A percentile compares a stretch with the other conserved stretches of the same genome.
phyloP scores from a whole-genome alignment of 2,113 vertebrate species.

The Recurvirostra avosetta region DNA sequence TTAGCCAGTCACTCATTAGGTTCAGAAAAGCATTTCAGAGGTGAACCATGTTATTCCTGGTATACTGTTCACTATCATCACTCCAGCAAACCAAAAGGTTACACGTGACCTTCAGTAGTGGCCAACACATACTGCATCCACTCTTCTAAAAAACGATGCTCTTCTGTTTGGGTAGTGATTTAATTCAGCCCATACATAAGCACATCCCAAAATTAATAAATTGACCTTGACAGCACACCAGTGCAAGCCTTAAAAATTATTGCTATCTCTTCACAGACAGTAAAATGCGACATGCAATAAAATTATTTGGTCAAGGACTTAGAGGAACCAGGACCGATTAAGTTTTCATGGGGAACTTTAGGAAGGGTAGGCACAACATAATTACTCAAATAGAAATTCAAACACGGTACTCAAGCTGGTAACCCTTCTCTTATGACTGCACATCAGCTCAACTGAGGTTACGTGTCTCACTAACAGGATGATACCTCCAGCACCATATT shows the following conservation, averaged over 20 bases:
- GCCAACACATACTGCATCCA: not conserved
- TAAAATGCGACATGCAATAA: not conserved
- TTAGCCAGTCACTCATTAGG: not conserved
- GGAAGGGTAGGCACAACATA: not conserved
- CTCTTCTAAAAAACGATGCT: not conserved
- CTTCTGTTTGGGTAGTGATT: not conserved
- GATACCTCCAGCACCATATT: not conserved
- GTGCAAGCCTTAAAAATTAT: not conserved
- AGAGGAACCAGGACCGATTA: not conserved
- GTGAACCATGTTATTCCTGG: not conserved
- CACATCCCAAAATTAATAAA: not conserved
- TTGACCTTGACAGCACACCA: not conserved
- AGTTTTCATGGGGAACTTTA: not conserved
- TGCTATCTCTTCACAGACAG: not conserved
- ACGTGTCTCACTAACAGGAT: not conserved
- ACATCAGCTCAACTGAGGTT: accelerated
- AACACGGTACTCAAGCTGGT: not conserved
- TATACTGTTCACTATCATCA: not conserved
- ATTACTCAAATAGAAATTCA: not conserved
- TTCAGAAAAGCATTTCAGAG: not conserved
- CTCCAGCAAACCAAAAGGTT: not conserved
- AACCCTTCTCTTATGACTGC: not conserved
- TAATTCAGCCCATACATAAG: not conserved
- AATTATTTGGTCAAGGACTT: not conserved
- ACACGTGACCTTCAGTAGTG: not conserved